A percentile compares a stretch with the other conserved stretches of the same genome.
These are phyloP conservation scores for Eupeodes luniger DNA, from an alignment of 2,888 invertebrate species.

Conservation along the genomic window DNA sequence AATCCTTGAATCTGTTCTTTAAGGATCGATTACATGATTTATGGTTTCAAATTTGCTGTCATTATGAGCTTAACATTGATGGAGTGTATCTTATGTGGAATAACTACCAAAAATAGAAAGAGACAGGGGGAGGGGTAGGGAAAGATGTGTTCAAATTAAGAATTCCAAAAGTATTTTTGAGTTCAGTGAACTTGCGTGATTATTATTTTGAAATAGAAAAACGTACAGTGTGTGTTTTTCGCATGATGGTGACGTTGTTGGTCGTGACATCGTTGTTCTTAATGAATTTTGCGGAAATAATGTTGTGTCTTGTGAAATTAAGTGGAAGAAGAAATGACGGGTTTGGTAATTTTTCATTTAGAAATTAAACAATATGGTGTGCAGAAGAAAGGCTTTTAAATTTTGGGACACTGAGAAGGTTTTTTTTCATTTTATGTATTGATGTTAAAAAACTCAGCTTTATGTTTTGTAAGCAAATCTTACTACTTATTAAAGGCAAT, in stretches of 20 bases:
- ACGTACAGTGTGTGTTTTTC: not conserved
- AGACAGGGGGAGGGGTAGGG: not conserved
- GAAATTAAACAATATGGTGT: not conserved
- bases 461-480: no score
- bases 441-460: no score
- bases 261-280: slow-evolving; percentile 2
- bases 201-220: not conserved
- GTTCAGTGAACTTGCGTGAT: slow-evolving; percentile 25
- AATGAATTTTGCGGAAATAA: slow-evolving; percentile 1
- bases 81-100: not conserved
- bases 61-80: slow-evolving; percentile 35
- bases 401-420: no score
- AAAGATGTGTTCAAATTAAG: slow-evolving; percentile 14
- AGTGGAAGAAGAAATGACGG: slow-evolving; percentile 3
- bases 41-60: slow-evolving; percentile 49
- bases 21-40: slow-evolving; percentile 65
- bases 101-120: not conserved
- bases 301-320: not conserved
- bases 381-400: not conserved
- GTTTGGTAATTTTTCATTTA: not conserved
- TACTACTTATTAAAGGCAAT: no score
- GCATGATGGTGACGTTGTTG: not conserved
- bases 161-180: slow-evolving; percentile 19
- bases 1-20: slow-evolving; percentile 22
- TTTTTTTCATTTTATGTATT: no score